A percentile compares a stretch with the other conserved stretches of the same genome.
phyloP scores from a whole-genome alignment of 2,113 vertebrate genomes.

The Willisornis vidua region DNA sequence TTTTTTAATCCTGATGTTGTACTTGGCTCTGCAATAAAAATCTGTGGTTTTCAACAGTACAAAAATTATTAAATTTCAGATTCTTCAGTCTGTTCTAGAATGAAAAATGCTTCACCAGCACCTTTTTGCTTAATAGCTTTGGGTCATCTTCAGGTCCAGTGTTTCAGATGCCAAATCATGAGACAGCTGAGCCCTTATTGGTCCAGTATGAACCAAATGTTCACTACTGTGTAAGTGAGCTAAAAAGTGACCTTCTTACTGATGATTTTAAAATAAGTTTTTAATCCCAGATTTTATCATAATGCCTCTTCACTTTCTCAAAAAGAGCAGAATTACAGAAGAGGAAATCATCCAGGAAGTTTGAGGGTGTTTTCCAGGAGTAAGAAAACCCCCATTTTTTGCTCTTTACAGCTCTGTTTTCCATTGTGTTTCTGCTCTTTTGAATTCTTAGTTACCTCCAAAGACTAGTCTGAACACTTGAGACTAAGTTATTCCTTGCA shows the following conservation, averaged over 20 bases:
- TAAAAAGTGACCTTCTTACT: no score
- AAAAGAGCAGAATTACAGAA: no score
- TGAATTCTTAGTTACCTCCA: not conserved
- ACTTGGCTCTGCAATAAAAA: not conserved
- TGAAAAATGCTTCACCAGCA: not conserved
- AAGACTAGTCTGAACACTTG: not conserved
- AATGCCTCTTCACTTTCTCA: no score
- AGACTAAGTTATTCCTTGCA: not conserved
- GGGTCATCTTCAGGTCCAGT: not conserved
- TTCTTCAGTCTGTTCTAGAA: not conserved
- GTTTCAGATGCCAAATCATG: not conserved
- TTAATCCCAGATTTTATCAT: no score
- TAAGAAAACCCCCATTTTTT: no score
- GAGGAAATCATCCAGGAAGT: no score
- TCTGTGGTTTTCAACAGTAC: not conserved
- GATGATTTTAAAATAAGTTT: no score
- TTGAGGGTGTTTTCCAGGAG: no score
- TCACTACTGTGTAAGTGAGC: no score
- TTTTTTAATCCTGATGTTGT: not conserved
- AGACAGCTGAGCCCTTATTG: accelerated
- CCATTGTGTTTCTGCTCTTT: not conserved
- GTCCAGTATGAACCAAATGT: not conserved
- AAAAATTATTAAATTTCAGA: not conserved
- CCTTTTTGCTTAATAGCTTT: not conserved
- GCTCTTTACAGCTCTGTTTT: not conserved